Percentiles rank a stretch among this genome's conserved stretches.
Conservation (phyloP, 2,113 vertebrate genomes). For the Dipodomys spectabilis region DNA sequence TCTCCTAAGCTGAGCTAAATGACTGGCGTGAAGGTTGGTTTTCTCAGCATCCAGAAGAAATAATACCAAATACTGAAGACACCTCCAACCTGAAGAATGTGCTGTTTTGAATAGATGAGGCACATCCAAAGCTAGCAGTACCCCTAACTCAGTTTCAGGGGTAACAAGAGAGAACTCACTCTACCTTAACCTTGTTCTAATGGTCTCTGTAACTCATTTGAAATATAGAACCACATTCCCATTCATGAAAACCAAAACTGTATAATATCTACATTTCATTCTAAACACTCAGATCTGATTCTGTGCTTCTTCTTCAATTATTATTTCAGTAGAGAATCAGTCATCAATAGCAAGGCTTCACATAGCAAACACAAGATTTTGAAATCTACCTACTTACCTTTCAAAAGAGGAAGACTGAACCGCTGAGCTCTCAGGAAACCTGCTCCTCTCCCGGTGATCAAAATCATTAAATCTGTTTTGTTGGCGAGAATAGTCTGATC, state of each 20-base stretch:
- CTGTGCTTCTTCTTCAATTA: neutral
- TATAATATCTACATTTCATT: neutral
- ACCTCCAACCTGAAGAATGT: neutral
- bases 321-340: constrained; percentile 3
- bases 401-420: constrained; percentile 92
- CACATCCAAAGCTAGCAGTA: neutral
- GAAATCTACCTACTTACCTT: constrained; percentile 85
- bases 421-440: constrained; percentile 90
- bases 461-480: constrained; percentile 96
- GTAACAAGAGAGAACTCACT: neutral
- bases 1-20: neutral
- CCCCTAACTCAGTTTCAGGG: neutral
- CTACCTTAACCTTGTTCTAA: neutral
- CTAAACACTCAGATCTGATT: neutral
- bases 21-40: neutral
- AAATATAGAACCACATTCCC: constrained; percentile 8
- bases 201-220: neutral
- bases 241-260: constrained; percentile 10
- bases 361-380: neutral
- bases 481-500: constrained; percentile 93
- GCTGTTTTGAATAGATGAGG: neutral
- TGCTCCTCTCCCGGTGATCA: constrained; percentile 91
- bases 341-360: neutral
- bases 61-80: neutral
- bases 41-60: neutral